These are phyloP conservation scores for Hybognathus amarus DNA, from an alignment of 2,797 vertebrate species.

Conservation along the genomic window DNA sequence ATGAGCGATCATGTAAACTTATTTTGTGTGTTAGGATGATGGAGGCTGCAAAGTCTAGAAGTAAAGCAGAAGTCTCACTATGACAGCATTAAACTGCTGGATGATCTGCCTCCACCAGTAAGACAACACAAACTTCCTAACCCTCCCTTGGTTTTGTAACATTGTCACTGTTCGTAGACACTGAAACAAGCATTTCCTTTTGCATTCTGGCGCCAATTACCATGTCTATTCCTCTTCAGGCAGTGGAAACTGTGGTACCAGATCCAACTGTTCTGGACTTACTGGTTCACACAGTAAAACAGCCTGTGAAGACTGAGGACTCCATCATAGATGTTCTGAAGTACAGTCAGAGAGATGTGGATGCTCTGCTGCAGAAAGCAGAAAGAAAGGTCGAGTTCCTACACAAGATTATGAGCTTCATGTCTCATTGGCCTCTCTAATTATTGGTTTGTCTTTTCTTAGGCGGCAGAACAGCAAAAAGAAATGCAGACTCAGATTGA, in stretches of 20 bases:
- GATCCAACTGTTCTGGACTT: conserved; percentile 59
- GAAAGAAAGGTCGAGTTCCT: conserved; percentile 72
- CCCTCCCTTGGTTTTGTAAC: neutral
- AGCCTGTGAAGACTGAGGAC: conserved; percentile 69
- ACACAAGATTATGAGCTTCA: neutral
- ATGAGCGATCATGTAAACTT: neutral
- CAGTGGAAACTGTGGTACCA: conserved; percentile 48
- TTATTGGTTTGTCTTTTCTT: conserved; percentile 42
- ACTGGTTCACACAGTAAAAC: conserved; percentile 63
- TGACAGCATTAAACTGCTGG: conserved; percentile 75
- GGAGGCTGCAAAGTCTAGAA: conserved; percentile 57
- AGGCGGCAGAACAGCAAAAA: conserved; percentile 77
- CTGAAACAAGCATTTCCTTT: neutral
- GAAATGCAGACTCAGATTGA: conserved; percentile 78
- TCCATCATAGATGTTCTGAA: conserved; percentile 89
- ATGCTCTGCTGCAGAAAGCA: conserved; percentile 78
- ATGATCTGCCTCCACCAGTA: conserved; percentile 73
- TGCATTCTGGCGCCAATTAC: neutral
- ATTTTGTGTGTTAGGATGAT: conserved; percentile 55
- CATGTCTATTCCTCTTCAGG: conserved; percentile 52
- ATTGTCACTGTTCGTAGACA: neutral
- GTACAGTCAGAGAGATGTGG: conserved; percentile 93
- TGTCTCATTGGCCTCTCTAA: neutral
- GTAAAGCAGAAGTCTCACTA: conserved; percentile 52
- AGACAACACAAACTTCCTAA: conserved; percentile 57